Percentiles rank a stretch among this genome's conserved stretches.
Conservation (phyloP, 1,140 invertebrate species). For the Teleogryllus occipitalis region DNA sequence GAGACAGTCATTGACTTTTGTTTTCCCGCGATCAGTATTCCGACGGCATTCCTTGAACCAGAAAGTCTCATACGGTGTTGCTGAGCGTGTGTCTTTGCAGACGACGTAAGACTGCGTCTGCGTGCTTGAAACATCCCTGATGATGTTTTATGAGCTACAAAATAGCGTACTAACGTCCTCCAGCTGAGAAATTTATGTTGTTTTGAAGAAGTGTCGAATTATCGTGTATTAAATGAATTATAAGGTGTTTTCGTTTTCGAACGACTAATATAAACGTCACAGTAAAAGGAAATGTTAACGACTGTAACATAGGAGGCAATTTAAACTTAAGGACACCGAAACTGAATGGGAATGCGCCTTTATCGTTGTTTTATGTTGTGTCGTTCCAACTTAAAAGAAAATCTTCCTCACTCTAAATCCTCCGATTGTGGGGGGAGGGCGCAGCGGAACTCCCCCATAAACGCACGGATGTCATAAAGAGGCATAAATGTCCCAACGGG, state of each 20-base stretch:
- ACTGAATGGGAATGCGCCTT: not conserved
- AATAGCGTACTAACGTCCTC: not conserved
- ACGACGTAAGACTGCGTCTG: too few relatives aligned
- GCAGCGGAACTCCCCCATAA: not conserved
- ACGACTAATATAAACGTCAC: not conserved
- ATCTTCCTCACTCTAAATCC: not conserved
- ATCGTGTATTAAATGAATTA: not conserved
- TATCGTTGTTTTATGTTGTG: not conserved
- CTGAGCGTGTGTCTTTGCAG: too few relatives aligned
- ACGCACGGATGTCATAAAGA: conserved; percentile 3
- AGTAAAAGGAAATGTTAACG: not conserved
- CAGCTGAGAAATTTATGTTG: not conserved
- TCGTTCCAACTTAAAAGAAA: not conserved
- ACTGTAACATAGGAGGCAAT: not conserved
- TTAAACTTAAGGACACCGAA: not conserved
- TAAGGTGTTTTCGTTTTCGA: not conserved
- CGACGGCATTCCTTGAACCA: too few relatives aligned
- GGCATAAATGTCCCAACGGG: not conserved
- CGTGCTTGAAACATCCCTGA: not conserved
- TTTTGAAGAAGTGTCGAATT: not conserved
- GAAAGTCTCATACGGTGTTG: too few relatives aligned
- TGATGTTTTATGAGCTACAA: not conserved
- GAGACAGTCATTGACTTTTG: too few relatives aligned
- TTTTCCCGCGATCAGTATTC: too few relatives aligned
- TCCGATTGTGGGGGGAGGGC: not conserved